Conservation (phyloP, 2,113 vertebrate genomes). For the Erythrocercus mccallii region DNA sequence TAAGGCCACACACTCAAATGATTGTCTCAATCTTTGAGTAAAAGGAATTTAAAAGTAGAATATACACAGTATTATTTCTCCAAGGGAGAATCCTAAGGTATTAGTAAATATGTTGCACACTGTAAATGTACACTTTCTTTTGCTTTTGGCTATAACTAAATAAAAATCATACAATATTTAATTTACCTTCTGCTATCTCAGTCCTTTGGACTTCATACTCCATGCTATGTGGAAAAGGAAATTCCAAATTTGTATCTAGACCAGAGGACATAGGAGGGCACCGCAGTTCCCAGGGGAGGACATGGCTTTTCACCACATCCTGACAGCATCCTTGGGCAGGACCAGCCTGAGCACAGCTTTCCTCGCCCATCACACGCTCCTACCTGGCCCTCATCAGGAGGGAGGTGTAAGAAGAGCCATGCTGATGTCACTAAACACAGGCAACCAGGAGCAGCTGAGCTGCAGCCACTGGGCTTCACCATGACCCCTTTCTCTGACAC, state of each 20-base stretch:
- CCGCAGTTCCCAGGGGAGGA: accelerated
- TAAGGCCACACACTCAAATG: background rate
- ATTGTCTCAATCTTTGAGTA: background rate
- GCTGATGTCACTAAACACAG: accelerated
- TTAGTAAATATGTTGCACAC: background rate
- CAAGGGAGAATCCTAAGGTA: background rate
- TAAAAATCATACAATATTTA: background rate
- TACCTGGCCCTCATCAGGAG: background rate
- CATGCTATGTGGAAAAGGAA: background rate
- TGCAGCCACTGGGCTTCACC: background rate
- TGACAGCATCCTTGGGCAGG: accelerated
- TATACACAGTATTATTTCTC: background rate
- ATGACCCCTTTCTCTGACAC: background rate
- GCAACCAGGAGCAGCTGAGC: background rate
- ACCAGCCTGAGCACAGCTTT: background rate
- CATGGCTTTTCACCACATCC: background rate
- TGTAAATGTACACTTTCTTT: background rate
- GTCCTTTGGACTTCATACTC: background rate
- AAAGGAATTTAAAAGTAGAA: background rate
- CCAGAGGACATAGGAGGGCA: accelerated
- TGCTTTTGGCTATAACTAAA: background rate
- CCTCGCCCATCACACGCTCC: accelerated
- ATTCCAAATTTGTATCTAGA: background rate
- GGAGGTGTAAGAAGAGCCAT: accelerated
- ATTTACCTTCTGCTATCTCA: background rate